A percentile compares a stretch with the other conserved stretches of the same genome.
These are phyloP conservation scores for Zaprionus kolodkinae DNA, from an alignment of 1,140 invertebrate genomes.

Conservation along the genomic window DNA sequence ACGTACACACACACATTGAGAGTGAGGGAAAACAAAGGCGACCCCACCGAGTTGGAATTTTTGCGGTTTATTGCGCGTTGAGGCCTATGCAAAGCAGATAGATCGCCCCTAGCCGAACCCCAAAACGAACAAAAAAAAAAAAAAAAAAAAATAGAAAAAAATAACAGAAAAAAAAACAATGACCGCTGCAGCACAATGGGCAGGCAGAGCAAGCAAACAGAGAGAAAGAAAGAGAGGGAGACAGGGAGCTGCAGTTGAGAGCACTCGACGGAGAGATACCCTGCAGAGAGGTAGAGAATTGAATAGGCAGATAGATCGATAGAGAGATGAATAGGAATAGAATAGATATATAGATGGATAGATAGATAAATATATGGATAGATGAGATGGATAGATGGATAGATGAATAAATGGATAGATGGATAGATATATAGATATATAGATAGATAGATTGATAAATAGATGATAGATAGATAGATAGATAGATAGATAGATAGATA, in stretches of 20 bases:
- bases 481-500: neutral
- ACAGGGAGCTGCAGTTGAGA: neutral
- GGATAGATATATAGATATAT: neutral
- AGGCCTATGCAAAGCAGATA: conserved; percentile 47
- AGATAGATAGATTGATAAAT: neutral
- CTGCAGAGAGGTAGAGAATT: neutral
- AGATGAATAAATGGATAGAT: neutral
- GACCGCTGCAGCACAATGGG: conserved; percentile 32
- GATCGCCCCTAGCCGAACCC: conserved; percentile 37
- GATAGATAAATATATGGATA: neutral
- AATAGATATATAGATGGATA: neutral
- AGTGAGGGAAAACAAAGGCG: conserved; percentile 16
- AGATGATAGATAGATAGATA: neutral
- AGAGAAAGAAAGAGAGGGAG: too few species aligned
- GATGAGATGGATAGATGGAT: neutral
- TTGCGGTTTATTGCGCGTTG: conserved; percentile 47
- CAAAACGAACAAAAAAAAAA: neutral
- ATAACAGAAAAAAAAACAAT: conserved; percentile 18
- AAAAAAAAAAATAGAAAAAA: neutral
- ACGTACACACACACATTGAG: too few species aligned
- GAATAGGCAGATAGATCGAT: neutral
- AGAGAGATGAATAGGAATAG: neutral
- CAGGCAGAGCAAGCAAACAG: neutral
- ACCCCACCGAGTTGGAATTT: conserved; percentile 30
- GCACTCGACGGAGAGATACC: neutral